A percentile compares a stretch with the other conserved stretches of the same genome.
Evolutionary conservation across 2,113 vertebrate genomes (phyloP).

Genomic region (Prunella himalayana): DNA sequence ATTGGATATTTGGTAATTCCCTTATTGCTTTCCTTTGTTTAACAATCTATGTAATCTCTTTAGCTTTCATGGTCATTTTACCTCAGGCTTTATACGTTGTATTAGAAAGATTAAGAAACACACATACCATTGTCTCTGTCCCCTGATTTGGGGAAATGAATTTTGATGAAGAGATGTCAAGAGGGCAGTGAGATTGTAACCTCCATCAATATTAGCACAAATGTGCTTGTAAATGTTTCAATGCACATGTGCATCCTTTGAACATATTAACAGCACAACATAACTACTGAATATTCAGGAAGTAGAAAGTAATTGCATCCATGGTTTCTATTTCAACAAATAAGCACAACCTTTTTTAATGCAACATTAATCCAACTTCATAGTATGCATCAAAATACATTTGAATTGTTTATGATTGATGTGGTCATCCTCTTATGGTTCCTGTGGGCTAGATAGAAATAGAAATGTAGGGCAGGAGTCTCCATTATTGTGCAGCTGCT

Average conservation of each 20-base stretch:
- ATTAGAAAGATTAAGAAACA: not conserved
- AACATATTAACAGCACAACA: not conserved
- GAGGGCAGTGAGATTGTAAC: not conserved
- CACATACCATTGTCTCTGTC: not conserved
- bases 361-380: not conserved
- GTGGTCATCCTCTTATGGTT: constrained; percentile 43
- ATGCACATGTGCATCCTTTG: not conserved
- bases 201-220: not conserved
- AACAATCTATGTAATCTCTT: not conserved
- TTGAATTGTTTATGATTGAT: constrained; percentile 37
- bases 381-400: constrained; percentile 5
- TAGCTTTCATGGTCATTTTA: not conserved
- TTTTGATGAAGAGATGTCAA: not conserved
- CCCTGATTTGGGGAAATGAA: not conserved
- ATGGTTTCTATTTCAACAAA: constrained; percentile 3
- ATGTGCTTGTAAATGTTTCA: not conserved
- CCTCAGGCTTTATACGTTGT: not conserved
- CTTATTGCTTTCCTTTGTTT: not conserved
- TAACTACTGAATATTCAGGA: not conserved
- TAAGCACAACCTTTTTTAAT: not conserved
- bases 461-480: constrained; percentile 53
- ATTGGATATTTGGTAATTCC: not conserved
- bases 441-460: constrained; percentile 40
- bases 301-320: not conserved
- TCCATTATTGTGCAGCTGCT: constrained; percentile 55